Evolutionary conservation across 2,888 invertebrate species (phyloP).

Genomic region (Iselma pallidipennis): DNA sequence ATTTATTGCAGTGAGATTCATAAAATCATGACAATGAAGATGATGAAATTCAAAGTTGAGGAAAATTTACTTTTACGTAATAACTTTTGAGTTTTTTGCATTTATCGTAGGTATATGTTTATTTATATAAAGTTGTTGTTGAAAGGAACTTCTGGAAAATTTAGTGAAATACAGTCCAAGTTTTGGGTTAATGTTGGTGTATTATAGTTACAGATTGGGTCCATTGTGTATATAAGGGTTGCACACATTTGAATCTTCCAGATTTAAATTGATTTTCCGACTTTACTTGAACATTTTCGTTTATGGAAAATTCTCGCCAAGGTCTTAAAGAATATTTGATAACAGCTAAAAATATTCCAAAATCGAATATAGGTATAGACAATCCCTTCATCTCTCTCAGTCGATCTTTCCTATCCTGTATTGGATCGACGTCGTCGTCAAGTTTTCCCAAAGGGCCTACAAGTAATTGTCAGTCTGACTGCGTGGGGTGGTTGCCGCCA

Average conservation of each 20-base stretch:
- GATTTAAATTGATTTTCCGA: background rate
- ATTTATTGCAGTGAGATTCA: background rate
- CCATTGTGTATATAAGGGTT: background rate
- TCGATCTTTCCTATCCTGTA: background rate
- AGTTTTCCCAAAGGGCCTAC: background rate
- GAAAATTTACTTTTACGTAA: background rate
- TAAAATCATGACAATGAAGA: background rate
- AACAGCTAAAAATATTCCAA: too few species aligned
- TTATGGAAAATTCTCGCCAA: too few species aligned
- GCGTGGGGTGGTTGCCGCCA: background rate
- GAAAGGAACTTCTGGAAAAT: background rate
- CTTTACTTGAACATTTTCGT: background rate
- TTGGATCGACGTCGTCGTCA: background rate
- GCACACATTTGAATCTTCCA: too few species aligned
- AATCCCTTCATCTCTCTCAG: background rate
- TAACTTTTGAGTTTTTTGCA: background rate
- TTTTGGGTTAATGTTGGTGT: background rate
- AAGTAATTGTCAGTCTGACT: background rate
- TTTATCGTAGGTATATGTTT: background rate
- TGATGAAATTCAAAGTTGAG: background rate
- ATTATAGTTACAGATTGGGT: background rate
- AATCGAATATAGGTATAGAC: too few species aligned
- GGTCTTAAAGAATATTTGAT: too few species aligned
- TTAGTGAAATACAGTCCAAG: background rate
- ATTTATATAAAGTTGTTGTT: background rate